These are phyloP conservation scores for Rana temporaria DNA, from an alignment of 2,113 vertebrate species.

Conservation along the genomic window DNA sequence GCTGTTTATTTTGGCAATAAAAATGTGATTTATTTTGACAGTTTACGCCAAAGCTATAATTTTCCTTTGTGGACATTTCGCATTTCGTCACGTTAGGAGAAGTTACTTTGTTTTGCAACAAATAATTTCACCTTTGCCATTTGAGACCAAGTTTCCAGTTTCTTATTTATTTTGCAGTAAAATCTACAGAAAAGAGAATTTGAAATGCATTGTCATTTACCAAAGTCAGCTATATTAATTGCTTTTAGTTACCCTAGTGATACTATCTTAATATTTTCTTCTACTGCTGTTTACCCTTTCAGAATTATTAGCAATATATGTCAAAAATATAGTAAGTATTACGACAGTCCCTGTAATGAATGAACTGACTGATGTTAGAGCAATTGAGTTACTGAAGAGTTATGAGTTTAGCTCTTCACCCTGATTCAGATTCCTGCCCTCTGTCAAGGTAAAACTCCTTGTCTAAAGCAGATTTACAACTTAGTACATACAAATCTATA, in stretches of 20 bases:
- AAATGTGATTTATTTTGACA: constrained; percentile 27
- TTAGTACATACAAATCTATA: neutral
- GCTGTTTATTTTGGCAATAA: constrained; percentile 28
- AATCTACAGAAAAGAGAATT: neutral
- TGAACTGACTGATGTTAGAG: neutral
- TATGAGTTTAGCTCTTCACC: neutral
- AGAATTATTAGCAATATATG: neutral
- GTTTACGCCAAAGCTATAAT: neutral
- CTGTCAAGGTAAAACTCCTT: neutral
- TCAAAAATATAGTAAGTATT: neutral
- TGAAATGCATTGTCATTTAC: neutral
- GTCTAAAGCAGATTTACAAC: neutral
- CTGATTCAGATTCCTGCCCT: neutral
- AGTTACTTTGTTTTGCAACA: neutral
- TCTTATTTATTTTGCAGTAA: neutral
- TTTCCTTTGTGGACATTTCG: neutral
- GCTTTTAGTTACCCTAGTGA: neutral
- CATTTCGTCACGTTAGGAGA: constrained; percentile 5
- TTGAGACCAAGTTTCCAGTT: neutral
- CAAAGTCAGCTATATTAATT: neutral
- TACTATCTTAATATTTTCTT: too few species aligned
- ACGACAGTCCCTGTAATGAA: neutral
- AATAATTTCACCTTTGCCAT: constrained; percentile 6
- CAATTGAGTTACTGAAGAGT: neutral
- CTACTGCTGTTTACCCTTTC: too few species aligned